phyloP scores from a whole-genome alignment of 2,888 invertebrate species.

The Blastobasis lacticolella region DNA sequence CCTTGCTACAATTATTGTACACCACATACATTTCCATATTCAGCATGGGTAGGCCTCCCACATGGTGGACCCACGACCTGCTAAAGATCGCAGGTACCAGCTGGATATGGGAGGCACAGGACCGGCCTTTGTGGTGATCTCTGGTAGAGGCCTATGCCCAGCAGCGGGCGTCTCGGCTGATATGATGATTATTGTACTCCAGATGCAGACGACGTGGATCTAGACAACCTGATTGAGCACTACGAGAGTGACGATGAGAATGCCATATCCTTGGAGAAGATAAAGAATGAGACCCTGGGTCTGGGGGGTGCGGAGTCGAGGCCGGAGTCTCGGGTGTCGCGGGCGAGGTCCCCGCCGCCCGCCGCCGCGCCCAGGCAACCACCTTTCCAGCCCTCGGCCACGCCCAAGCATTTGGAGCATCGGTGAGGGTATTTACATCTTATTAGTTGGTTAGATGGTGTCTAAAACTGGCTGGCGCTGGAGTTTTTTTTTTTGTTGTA shows the following conservation, averaged over 20 bases:
- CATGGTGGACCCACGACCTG: too few relatives aligned
- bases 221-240: constrained; percentile 51
- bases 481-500: too few relatives aligned
- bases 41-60: too few relatives aligned
- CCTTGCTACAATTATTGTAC: too few relatives aligned
- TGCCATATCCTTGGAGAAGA: constrained; percentile 81
- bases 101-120: too few relatives aligned
- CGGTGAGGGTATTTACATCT: constrained; percentile 58
- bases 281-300: constrained; percentile 78
- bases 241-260: constrained; percentile 82
- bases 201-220: constrained; percentile 44
- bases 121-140: too few relatives aligned
- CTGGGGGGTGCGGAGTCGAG: constrained; percentile 34
- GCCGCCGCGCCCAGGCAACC: constrained; percentile 77
- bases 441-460: neutral
- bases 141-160: too few relatives aligned
- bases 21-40: too few relatives aligned
- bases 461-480: too few relatives aligned
- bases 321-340: constrained; percentile 32
- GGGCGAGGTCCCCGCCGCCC: constrained; percentile 31
- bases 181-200: constrained; percentile 7
- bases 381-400: constrained; percentile 93
- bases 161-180: too few relatives aligned
- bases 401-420: constrained; percentile 87
- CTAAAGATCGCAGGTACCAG: too few relatives aligned